These are phyloP conservation scores for Darevskia mixta DNA, from an alignment of 2,797 vertebrate genomes.

Conservation along the genomic window DNA sequence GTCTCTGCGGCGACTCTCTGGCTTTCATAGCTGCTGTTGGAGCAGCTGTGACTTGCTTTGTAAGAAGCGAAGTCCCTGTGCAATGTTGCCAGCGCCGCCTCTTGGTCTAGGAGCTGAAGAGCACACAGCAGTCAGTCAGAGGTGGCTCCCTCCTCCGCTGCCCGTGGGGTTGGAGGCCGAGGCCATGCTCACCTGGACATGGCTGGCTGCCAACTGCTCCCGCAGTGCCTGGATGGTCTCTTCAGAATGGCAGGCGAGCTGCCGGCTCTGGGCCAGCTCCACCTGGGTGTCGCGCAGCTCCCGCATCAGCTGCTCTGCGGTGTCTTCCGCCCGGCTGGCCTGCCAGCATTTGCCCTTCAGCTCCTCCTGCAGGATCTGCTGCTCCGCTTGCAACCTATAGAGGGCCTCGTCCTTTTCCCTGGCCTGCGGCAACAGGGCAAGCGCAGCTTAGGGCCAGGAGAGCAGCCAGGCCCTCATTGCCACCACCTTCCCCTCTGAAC, in stretches of 20 bases:
- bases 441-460: neutral
- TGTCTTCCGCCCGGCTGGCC: constrained; percentile 62
- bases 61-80: constrained; percentile 79
- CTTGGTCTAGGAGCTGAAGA: constrained; percentile 74
- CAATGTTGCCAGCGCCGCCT: constrained; percentile 72
- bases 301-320: constrained; percentile 60
- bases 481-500: too few species aligned
- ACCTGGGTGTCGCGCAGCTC: constrained; percentile 72
- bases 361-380: constrained; percentile 60
- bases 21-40: constrained; percentile 66
- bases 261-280: constrained; percentile 70
- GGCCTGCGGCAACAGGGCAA: constrained; percentile 42
- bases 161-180: too few species aligned
- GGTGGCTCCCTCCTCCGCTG: neutral
- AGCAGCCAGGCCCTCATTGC: neutral
- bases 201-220: constrained; percentile 67
- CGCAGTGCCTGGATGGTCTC: constrained; percentile 74
- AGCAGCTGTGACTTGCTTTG: constrained; percentile 73
- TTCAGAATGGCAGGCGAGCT: constrained; percentile 73
- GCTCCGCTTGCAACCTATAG: constrained; percentile 61
- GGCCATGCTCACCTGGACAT: constrained; percentile 60
- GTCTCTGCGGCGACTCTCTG: constrained; percentile 68
- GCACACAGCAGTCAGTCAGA: neutral
- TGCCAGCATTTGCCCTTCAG: constrained; percentile 70
- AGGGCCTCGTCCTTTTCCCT: constrained; percentile 56